Evolutionary conservation across 2,113 vertebrate species (phyloP), one percentile per base, ranked within the genome.

Genomic region (Mastomys natalensis): DNA sequence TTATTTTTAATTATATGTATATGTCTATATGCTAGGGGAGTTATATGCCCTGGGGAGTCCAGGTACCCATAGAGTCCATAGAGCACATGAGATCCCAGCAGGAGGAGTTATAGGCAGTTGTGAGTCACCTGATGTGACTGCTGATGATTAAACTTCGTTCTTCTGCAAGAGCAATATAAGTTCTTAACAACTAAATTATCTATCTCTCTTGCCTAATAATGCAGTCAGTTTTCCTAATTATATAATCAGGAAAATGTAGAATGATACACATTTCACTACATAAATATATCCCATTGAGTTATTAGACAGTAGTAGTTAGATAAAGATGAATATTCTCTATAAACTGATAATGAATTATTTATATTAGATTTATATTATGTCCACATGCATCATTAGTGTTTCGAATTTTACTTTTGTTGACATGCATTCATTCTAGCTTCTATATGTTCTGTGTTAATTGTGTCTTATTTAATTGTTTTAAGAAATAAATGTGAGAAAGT

Each of bases 221-320:
- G 2, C 21, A 55, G 37, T n/a, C 58, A 81, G 31, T 24, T 51
- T 84, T 62, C 15, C 24, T 62, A 45, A 73, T 31, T 87, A 3
- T 68, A 45, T 31, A 53, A 58, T 86, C 40, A 92, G 64, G 66
- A 82, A 95, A 96, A 88, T 77, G 2, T 53, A 81, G 4, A 73
- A 87, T 89, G 26, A 43, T 95, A 19, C 89, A 62, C 34, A 53
- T 91, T 96, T 73, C 60, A n/a, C 77, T 21, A 74, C 19, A 70
- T 91, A 93, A 94, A 64, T 73, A 70, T 90, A 51, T 72, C 40
- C 31, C 84, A 15, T 26, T 6, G 24, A 48, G 26, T 95, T 92
- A 91, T 91, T 72, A 93, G 22, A 80, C 48, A 80, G 29, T 37
- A 55, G 12, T 15, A 29, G 7, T 43, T 62, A n/a, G 78, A 16